Evolutionary conservation across 1,140 invertebrate genomes (phyloP).

Genomic region (Leptonema lineaticorne): DNA sequence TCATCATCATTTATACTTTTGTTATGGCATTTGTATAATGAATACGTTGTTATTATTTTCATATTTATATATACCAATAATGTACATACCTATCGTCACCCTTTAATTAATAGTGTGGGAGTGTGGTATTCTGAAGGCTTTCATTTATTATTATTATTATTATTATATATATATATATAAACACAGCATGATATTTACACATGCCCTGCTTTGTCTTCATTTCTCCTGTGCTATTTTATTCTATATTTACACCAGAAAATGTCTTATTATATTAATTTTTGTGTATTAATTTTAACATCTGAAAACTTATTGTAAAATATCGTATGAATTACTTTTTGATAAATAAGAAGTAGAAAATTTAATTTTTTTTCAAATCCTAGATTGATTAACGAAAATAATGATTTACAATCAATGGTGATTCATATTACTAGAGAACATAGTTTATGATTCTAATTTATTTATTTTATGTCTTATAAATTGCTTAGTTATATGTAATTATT

Average conservation of each 20-base stretch:
- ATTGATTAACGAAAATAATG: too few species aligned
- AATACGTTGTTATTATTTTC: not conserved
- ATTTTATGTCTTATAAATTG: too few species aligned
- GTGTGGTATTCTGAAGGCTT: constrained; percentile 23
- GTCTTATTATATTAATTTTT: not conserved
- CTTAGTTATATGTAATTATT: constrained; percentile 27
- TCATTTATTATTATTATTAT: too few species aligned
- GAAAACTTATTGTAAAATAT: constrained; percentile 4
- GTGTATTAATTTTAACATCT: not conserved
- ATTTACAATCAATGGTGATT: too few species aligned
- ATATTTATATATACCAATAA: constrained; percentile 1
- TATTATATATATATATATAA: too few species aligned
- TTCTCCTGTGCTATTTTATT: constrained; percentile 8
- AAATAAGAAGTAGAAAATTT: too few species aligned
- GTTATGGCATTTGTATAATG: not conserved
- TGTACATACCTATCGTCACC: constrained; percentile 11
- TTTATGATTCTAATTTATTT: too few species aligned
- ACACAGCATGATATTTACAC: constrained; percentile 28
- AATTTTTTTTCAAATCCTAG: too few species aligned
- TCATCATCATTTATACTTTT: constrained; percentile 14
- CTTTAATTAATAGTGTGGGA: constrained; percentile 22
- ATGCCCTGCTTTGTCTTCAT: constrained; percentile 22
- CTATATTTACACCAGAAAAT: not conserved
- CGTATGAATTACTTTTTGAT: too few species aligned
- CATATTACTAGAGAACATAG: too few species aligned